Conservation (phyloP, 2,797 vertebrate species). For the Garrulus glandarius region DNA sequence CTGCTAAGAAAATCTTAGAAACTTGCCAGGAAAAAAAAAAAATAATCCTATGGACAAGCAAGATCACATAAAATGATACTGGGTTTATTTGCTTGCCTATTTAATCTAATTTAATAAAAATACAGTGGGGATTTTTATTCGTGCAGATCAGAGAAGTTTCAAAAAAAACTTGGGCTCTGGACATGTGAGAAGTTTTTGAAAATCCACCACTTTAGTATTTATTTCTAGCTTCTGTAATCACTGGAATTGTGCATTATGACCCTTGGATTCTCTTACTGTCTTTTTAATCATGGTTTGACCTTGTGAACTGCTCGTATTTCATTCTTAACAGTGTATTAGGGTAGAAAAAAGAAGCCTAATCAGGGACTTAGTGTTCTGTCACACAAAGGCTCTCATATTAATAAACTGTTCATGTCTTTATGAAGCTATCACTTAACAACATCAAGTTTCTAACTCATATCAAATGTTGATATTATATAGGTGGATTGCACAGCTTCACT, state of each 20-base stretch:
- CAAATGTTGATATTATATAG: background rate
- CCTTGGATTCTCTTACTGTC: background rate
- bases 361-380: rapidly evolving
- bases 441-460: background rate
- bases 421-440: background rate
- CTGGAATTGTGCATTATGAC: background rate
- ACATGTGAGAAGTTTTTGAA: background rate
- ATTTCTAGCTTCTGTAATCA: background rate
- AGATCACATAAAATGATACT: background rate
- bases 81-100: background rate
- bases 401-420: background rate
- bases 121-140: background rate
- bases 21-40: background rate
- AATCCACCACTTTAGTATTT: background rate
- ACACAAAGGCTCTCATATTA: background rate
- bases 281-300: background rate
- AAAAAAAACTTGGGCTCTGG: too few species aligned
- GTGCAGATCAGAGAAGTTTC: background rate
- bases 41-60: background rate
- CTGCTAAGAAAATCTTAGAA: background rate
- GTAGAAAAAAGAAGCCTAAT: background rate
- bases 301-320: background rate
- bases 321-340: background rate
- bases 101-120: background rate
- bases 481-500: background rate